Conservation (phyloP, 1,140 invertebrate genomes). For the Apis laboriosa region DNA sequence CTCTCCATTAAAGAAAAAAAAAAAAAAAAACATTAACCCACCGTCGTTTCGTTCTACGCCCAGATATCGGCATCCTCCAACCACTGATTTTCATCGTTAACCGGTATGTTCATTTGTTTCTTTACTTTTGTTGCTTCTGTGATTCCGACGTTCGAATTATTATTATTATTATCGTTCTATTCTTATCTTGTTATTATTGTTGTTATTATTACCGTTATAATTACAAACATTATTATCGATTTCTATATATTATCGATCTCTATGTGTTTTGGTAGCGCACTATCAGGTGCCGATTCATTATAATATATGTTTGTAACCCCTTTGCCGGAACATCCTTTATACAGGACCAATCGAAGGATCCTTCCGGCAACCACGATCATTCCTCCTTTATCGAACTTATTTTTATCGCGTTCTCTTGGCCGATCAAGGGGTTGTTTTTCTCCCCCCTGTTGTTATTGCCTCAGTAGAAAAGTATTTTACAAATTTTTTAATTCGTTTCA, state of each 20-base stretch:
- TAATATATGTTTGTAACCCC: conserved; percentile 41
- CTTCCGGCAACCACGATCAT: conserved; percentile 21
- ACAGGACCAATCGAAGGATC: conserved; percentile 27
- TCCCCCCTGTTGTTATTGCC: not conserved
- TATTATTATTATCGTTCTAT: conserved; percentile 59
- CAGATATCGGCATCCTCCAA: conserved; percentile 77
- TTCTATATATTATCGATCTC: conserved; percentile 40
- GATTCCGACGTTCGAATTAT: conserved; percentile 63
- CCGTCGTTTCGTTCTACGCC: conserved; percentile 77
- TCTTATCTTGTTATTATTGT: conserved; percentile 69
- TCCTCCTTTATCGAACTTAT: not conserved
- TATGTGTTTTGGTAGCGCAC: conserved; percentile 45
- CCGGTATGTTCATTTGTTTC: conserved; percentile 81
- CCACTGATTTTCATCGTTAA: conserved; percentile 81
- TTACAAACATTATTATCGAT: conserved; percentile 59
- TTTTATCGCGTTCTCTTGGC: conserved; percentile 32
- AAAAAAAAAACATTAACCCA: conserved; percentile 48
- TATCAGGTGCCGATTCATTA: conserved; percentile 49
- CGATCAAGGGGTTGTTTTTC: not conserved
- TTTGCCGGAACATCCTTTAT: conserved; percentile 19
- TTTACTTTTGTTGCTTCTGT: conserved; percentile 78
- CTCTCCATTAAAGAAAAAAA: not conserved
- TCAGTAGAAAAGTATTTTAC: not conserved
- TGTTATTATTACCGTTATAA: conserved; percentile 63
- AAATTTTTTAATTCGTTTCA: not conserved